Evolutionary conservation across 2,888 invertebrate genomes (phyloP).

Genomic region (Drosophila nr. medialis): DNA sequence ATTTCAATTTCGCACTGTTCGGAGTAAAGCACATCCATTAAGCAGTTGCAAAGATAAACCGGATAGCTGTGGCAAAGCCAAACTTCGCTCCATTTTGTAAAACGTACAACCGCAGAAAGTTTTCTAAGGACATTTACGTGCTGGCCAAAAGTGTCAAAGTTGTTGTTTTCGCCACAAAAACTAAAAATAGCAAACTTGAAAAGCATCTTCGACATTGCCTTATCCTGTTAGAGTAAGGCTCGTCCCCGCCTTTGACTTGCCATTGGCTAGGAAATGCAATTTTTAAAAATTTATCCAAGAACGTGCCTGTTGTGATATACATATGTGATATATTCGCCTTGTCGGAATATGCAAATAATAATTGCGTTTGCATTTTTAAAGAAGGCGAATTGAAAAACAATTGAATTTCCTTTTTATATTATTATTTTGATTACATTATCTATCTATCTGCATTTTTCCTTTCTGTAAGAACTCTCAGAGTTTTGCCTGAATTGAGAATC

Average conservation of each 20-base stretch:
- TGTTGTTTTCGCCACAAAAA: constrained; percentile 12
- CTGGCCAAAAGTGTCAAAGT: constrained; percentile 36
- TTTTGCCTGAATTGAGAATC: background rate
- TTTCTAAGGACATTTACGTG: constrained; percentile 40
- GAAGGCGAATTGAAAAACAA: background rate
- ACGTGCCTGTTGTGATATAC: constrained; percentile 30
- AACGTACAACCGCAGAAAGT: constrained; percentile 25
- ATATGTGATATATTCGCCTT: background rate
- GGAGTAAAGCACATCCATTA: constrained; percentile 28
- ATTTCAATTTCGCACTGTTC: constrained; percentile 1
- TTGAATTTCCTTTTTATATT: background rate
- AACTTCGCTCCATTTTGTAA: background rate
- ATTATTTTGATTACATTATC: background rate
- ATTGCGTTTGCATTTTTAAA: constrained; percentile 9
- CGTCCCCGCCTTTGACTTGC: constrained; percentile 38
- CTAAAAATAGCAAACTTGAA: background rate
- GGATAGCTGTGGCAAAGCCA: constrained; percentile 5
- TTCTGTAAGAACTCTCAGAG: background rate
- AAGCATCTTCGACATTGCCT: constrained; percentile 26
- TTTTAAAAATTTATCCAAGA: constrained; percentile 52
- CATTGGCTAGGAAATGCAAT: constrained; percentile 47
- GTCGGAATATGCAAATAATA: constrained; percentile 9
- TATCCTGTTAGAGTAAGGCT: constrained; percentile 4
- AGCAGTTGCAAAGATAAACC: constrained; percentile 30
- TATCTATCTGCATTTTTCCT: background rate